Evolutionary conservation across 2,797 vertebrate species (phyloP), one percentile per base, ranked within the genome.

Genomic region (Ctenopoma multispine): DNA sequence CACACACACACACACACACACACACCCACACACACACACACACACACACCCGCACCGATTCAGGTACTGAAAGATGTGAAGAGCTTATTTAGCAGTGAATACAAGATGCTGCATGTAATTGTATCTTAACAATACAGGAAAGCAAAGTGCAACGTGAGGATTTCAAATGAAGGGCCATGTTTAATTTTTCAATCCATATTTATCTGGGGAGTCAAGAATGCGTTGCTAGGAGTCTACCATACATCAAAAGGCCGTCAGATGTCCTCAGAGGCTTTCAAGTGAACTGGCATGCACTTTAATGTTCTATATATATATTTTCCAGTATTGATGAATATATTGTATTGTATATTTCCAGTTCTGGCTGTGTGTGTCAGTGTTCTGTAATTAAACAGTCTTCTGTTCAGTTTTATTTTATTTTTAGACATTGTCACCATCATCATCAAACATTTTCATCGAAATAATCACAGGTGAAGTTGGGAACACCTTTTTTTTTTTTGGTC

Each of bases 231-330:
- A 85, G 85, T 92, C 87, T 67, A 40, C 72, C 71, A 75, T 63
- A 94, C 91, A 94, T 95, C 93, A 95, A 95, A 96, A 87, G 80
- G 72, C 85, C 92, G 93, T 94, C 92, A 94, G 91, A 94, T 92
- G 84, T 92, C 92, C 93, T 95, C 85, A 87, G 93, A 94, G 89
- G 87, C 92, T 91, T 92, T 90, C 87, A 79, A 85, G 84, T 85
- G 62, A 77, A 77, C 79, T 66, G 84, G 71, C 84, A 74, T 88
- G 80, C 87, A 87, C 86, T 93, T 93, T 92, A 89, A 82, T 93
- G 87, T 81, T 81, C 72, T 87, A 58, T 82, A 83, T 92, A 90
- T 90, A 78, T 79, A 72, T 83, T 82, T 86, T 80, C 17, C 41
- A 72, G 31, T 34, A 34, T 10, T 34, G 31, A 34, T 34, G 31